Base-by-base conservation (phyloP, 2,888 invertebrate species). In the Brachyptera risi region DNA sequence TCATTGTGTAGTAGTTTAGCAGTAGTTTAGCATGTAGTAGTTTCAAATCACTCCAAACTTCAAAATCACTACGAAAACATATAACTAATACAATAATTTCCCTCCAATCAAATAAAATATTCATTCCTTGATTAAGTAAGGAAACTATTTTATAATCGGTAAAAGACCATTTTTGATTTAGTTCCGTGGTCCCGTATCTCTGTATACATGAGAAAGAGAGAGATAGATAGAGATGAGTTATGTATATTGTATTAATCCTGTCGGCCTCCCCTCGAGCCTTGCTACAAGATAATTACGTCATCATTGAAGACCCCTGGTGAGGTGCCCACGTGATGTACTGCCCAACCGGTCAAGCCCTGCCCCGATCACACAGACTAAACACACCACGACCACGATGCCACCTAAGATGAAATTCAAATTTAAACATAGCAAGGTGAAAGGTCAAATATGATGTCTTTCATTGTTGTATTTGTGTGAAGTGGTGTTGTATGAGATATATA, bases 231-330 rank as follows among this genome's bases (percentile, higher is more conserved):
- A 17, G 47, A 56, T 61, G 57, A 57, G 47, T 61, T 57, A 47
- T 57, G 57, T 47, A n/a, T 47, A 57, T 49, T 61, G 47, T 49
- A 44, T 61, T 54, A 56, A 37, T 57, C 56, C 57, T 26, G 35
- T 35, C 54, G 35, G n/a, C n/a, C n/a, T n/a, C n/a, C n/a, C n/a
- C n/a, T n/a, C n/a, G n/a, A n/a, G n/a, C 54, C 11, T 13, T 19
- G 1, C 35, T 13, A 21, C 59, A 15, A 49, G 59, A 27, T 62
- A 62, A 62, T 62, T 62, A 62, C 62, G 62, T 62, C 62, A 62
- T 62, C 62, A 59, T 31, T 31, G 40, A 15, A 23, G 56, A 42
- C 56, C 51, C 56, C 56, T 15, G 37, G 56, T 11, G 56, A 42
- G 59, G 49, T 24, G 23, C 37, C 49, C 59, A 50, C 23, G n/a